phyloP scores from a whole-genome alignment of 1,140 invertebrate species.

The silkworm (Bombyx mori) region DNA sequence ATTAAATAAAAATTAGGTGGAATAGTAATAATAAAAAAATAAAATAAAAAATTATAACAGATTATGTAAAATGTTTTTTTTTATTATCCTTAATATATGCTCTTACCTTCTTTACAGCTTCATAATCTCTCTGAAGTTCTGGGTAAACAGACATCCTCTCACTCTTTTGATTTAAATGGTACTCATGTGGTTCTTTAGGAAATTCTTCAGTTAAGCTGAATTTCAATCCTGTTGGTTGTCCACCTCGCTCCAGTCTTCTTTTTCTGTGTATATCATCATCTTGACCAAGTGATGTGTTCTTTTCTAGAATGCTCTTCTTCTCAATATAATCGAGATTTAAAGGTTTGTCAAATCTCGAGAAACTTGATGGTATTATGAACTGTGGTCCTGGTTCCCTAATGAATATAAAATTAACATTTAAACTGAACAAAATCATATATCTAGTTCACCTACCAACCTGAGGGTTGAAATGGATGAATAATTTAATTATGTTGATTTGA shows the following conservation, averaged over 20 bases:
- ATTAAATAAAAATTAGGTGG: no score
- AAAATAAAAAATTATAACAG: no score
- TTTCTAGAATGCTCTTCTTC: constrained; percentile 34
- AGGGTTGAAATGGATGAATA: not conserved
- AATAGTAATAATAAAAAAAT: no score
- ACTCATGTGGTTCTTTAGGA: constrained; percentile 69
- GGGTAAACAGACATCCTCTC: constrained; percentile 65
- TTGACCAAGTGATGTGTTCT: constrained; percentile 33
- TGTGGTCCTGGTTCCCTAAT: constrained; percentile 69
- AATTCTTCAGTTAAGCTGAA: constrained; percentile 71
- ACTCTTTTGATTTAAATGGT: constrained; percentile 32
- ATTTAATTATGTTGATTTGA: no score
- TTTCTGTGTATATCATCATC: constrained; percentile 47
- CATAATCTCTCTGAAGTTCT: constrained; percentile 62
- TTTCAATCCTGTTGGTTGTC: constrained; percentile 71
- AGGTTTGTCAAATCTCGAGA: constrained; percentile 82
- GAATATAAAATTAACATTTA: no score
- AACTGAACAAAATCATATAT: constrained; percentile 23
- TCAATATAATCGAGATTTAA: constrained; percentile 71
- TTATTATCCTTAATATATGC: not conserved
- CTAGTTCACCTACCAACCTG: not conserved
- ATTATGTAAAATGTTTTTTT: no score
- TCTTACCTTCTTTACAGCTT: constrained; percentile 34
- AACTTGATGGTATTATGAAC: constrained; percentile 82
- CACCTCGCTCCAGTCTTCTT: constrained; percentile 60